Evolutionary conservation across 2,797 vertebrate genomes (phyloP).

Genomic region (Gobionotothen gibberifrons): DNA sequence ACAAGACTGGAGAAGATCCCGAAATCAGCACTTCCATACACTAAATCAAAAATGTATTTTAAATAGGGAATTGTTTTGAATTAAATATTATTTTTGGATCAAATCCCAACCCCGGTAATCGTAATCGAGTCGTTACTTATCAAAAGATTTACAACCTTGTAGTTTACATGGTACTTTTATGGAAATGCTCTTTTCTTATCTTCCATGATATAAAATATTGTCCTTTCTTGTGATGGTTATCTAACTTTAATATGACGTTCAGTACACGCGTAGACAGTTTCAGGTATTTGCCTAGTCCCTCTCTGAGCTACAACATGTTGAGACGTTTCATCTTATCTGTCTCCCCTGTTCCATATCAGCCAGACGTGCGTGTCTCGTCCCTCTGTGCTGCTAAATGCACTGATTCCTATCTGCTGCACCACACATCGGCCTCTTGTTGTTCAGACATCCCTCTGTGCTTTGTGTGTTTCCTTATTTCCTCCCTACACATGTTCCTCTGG

Average conservation of each 20-base stretch:
- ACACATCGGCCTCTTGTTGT: conserved; percentile 36
- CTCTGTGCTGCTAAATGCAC: conserved; percentile 36
- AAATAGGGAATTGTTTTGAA: too few relatives aligned
- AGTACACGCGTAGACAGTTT: not conserved
- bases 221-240: not conserved
- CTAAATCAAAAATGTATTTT: too few relatives aligned
- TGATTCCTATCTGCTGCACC: conserved; percentile 59
- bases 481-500: conserved; percentile 10
- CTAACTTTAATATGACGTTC: not conserved
- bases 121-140: too few relatives aligned
- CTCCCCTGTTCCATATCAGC: conserved; percentile 35
- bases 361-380: conserved; percentile 44
- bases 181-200: not conserved
- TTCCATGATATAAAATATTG: not conserved
- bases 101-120: too few relatives aligned
- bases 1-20: too few relatives aligned
- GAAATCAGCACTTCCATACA: too few relatives aligned
- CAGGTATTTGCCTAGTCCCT: not conserved
- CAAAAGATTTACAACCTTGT: not conserved
- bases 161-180: not conserved
- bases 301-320: conserved; percentile 55
- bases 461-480: conserved; percentile 34
- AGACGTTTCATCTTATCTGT: conserved; percentile 62
- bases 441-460: conserved; percentile 20
- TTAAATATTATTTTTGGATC: too few relatives aligned